These are phyloP conservation scores for Peromyscus melanophrys DNA, from an alignment of 2,797 vertebrate genomes.

Conservation along the genomic window DNA sequence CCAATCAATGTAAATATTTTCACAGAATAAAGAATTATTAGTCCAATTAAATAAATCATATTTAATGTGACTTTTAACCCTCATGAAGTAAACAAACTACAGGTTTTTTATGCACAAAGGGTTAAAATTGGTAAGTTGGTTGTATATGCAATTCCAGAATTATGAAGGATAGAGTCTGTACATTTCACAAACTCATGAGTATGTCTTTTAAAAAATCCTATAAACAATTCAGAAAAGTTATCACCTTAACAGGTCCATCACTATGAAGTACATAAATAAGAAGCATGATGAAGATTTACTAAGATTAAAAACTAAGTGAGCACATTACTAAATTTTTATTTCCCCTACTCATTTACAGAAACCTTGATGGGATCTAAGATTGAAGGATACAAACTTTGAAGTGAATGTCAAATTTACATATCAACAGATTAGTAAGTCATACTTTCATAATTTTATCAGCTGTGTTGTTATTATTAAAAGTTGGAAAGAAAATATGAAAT, in stretches of 20 bases:
- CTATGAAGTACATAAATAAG: not conserved
- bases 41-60: not conserved
- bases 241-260: not conserved
- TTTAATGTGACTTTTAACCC: not conserved
- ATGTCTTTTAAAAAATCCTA: not conserved
- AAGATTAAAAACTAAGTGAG: not conserved
- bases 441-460: not conserved
- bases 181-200: not conserved
- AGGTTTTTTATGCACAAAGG: not conserved
- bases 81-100: not conserved
- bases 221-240: not conserved
- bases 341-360: not conserved
- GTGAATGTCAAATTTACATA: not conserved
- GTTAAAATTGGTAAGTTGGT: not conserved
- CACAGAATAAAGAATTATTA: not conserved
- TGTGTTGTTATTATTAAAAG: not conserved
- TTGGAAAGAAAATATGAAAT: not conserved
- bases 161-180: not conserved
- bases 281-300: not conserved
- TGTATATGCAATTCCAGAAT: not conserved
- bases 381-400: not conserved
- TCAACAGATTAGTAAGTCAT: not conserved
- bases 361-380: not conserved
- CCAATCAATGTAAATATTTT: not conserved
- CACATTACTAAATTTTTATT: not conserved